Percentiles rank a stretch among this genome's conserved stretches.
Conservation (phyloP, 2,888 invertebrate species). For the Pheosia gnoma region DNA sequence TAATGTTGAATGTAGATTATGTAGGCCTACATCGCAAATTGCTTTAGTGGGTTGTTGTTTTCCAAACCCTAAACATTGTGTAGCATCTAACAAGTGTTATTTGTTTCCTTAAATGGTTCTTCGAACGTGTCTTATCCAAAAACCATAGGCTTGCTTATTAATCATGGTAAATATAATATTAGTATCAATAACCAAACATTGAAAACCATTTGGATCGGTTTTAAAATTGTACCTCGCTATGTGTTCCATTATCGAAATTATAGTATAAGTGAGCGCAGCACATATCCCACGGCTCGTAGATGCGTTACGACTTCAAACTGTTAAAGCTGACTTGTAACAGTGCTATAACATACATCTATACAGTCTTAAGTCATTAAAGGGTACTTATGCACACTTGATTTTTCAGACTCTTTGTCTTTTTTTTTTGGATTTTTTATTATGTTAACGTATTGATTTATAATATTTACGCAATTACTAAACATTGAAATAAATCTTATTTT, state of each 20-base stretch:
- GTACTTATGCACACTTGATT: too few relatives aligned
- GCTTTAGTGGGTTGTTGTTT: too few relatives aligned
- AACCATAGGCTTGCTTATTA: neutral
- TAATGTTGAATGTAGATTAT: too few relatives aligned
- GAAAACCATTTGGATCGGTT: slow-evolving; percentile 3
- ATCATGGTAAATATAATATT: slow-evolving; percentile 5
- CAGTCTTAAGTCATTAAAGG: too few relatives aligned
- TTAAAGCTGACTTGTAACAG: neutral
- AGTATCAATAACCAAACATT: slow-evolving; percentile 5
- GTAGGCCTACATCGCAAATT: too few relatives aligned
- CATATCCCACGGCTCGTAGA: slow-evolving; percentile 1
- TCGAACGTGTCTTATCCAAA: neutral
- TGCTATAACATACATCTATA: too few relatives aligned
- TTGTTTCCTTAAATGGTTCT: neutral
- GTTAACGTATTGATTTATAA: too few relatives aligned
- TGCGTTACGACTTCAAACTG: neutral
- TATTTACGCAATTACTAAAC: too few relatives aligned
- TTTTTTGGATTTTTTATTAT: too few relatives aligned
- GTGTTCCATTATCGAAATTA: slow-evolving; percentile 9
- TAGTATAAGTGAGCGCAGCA: neutral
- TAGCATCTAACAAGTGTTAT: slow-evolving; percentile 1
- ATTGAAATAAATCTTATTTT: too few relatives aligned
- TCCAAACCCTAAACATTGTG: too few relatives aligned
- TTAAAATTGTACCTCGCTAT: slow-evolving; percentile 4
- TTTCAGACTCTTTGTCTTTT: too few relatives aligned